Conservation (phyloP, 1,140 invertebrate genomes). For the Bilobella aurantiaca region DNA sequence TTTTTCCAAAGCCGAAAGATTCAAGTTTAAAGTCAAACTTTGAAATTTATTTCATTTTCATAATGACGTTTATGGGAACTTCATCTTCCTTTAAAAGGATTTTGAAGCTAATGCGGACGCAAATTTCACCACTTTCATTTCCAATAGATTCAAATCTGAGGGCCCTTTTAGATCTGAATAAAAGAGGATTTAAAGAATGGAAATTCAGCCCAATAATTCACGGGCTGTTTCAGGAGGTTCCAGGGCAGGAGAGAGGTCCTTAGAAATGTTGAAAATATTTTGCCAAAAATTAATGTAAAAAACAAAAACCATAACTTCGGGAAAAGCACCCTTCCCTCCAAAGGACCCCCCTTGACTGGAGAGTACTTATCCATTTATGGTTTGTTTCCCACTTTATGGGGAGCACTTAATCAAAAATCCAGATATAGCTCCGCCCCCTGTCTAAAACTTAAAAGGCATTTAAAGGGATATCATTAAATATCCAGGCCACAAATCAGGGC, state of each 20-base stretch:
- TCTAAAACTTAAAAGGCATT: background rate
- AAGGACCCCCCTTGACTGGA: background rate
- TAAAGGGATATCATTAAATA: no score
- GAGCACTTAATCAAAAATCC: constrained; percentile 4
- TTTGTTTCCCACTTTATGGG: constrained; percentile 7
- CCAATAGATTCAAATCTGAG: no score
- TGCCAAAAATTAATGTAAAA: background rate
- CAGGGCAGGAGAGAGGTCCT: no score
- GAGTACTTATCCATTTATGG: constrained; percentile 6
- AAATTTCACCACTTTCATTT: background rate
- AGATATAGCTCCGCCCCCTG: background rate
- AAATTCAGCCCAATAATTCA: background rate
- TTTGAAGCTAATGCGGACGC: background rate
- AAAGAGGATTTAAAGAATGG: no score
- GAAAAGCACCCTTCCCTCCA: no score
- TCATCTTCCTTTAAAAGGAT: constrained; percentile 4
- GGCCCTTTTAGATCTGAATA: no score
- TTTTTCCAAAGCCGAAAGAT: no score
- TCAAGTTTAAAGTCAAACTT: constrained; percentile 1
- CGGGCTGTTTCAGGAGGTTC: background rate
- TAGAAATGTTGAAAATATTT: no score
- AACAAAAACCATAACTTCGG: constrained; percentile 2
- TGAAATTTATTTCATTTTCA: constrained; percentile 5
- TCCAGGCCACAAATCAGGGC: background rate
- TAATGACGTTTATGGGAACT: constrained; percentile 7